Evolutionary conservation across 1,140 invertebrate genomes (phyloP), one percentile per base, ranked within the genome.

Genomic region (Drosophila leontia): DNA sequence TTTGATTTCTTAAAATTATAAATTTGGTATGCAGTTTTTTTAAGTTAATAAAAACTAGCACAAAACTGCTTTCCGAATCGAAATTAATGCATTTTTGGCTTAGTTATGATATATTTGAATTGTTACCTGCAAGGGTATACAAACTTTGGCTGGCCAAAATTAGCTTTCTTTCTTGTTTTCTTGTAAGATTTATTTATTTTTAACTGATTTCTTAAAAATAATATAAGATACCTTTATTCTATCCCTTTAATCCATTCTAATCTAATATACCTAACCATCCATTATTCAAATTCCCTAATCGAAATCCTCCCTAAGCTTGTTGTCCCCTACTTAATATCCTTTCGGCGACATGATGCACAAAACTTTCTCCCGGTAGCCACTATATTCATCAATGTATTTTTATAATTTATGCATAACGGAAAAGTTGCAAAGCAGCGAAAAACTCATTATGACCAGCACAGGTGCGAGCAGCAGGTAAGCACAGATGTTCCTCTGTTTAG

Each of bases 391-490:
- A 51, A 72, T 74, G 48, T 37, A 51, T 60, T 74, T 32, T 37
- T 71, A 44, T 72, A 72, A 60, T 60, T 74, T 72, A 74, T 60
- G 68, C 37, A 60, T 51, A 60, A 32, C 53, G 29, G 7, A 6
- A 35, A 48, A 60, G 42, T 60, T 72, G 35, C 44, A 41, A 50
- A 53, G 29, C 47, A 51, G 68, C 37, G 44, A 41, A 48, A 67
- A 78, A 62, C 64, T 78, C 64, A 78, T 78, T 78, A 70, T 41
- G 34, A 9, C 23, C 32, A 34, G 17, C 32, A 1, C 35, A 59
- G 35, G 15, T 45, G 68, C n/a, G 32, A 42, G 12, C 42, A 67
- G 62, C 62, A 29, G 6, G 26, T 68, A 41, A 8, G 32, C 47
- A 23, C 72, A 77, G 72, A 57, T 76, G 72, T 12, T 58, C 29